phyloP scores from a whole-genome alignment of 2,888 invertebrate genomes.

The Drosophila rellima region DNA sequence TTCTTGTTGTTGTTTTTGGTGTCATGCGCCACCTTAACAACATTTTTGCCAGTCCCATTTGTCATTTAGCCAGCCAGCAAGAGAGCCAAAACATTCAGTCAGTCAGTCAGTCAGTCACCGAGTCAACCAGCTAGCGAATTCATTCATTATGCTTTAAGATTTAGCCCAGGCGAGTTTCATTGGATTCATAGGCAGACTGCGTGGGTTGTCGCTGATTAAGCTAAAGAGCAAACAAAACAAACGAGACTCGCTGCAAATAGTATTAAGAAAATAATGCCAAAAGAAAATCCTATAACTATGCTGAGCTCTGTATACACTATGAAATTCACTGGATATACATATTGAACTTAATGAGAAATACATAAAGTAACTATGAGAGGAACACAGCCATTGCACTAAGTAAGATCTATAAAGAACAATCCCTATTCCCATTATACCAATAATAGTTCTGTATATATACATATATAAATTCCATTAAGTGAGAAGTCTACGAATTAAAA shows the following conservation, averaged over 20 bases:
- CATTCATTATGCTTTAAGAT: conserved; percentile 73
- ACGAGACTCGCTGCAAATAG: conserved; percentile 54
- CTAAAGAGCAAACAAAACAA: conserved; percentile 78
- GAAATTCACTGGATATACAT: background rate
- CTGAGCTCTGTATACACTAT: background rate
- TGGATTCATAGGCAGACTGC: conserved; percentile 81
- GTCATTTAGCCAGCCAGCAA: conserved; percentile 62
- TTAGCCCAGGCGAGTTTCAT: conserved; percentile 72
- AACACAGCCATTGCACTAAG: too few species aligned
- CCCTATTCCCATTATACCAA: too few species aligned
- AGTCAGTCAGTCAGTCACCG: conserved; percentile 6
- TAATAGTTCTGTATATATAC: too few species aligned
- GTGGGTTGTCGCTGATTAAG: conserved; percentile 68
- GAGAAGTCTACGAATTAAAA: too few species aligned
- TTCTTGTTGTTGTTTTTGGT: conserved; percentile 48
- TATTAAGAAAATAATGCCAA: conserved; percentile 43
- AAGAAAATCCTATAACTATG: background rate
- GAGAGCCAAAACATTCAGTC: conserved; percentile 23
- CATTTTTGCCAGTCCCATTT: conserved; percentile 80
- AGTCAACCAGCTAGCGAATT: conserved; percentile 44
- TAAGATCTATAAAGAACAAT: too few species aligned
- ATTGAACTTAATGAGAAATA: background rate
- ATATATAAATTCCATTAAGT: too few species aligned
- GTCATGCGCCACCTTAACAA: conserved; percentile 83
- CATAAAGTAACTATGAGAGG: too few species aligned